Conservation (phyloP, 2,113 vertebrate genomes). For the Myotis davidii region DNA sequence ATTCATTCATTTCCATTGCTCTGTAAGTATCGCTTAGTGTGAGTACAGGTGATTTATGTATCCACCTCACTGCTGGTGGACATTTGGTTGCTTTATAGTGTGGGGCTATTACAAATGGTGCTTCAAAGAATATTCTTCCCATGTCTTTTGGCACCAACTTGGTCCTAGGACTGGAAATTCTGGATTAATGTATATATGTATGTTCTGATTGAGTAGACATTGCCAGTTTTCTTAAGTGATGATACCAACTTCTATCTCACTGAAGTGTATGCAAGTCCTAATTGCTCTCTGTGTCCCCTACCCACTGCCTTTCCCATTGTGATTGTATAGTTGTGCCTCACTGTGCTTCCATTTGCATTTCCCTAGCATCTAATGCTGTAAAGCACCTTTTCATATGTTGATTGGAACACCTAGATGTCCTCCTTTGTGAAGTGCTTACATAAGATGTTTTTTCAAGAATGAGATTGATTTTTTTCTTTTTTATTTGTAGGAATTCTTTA, state of each 20-base stretch:
- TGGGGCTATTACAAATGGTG: neutral
- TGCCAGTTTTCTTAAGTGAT: neutral
- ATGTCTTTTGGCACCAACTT: neutral
- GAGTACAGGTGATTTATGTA: neutral
- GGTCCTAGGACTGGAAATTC: neutral
- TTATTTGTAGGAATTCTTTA: conserved; percentile 11
- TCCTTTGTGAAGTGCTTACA: neutral
- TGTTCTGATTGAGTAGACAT: neutral
- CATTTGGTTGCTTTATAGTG: neutral
- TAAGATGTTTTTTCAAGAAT: neutral
- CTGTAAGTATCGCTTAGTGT: neutral
- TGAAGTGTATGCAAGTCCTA: neutral
- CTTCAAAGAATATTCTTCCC: neutral
- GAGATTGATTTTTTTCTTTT: neutral
- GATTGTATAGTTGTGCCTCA: neutral
- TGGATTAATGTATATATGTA: neutral
- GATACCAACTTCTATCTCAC: neutral
- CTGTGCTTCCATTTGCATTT: neutral
- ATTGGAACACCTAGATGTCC: neutral
- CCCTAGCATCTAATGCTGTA: neutral
- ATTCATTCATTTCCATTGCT: neutral
- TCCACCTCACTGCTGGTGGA: neutral
- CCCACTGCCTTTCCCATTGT: neutral
- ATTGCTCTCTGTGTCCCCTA: neutral
- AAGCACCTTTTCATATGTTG: neutral